These are phyloP conservation scores for Hylia prasina DNA, from an alignment of 2,113 vertebrate species.

Conservation along the genomic window DNA sequence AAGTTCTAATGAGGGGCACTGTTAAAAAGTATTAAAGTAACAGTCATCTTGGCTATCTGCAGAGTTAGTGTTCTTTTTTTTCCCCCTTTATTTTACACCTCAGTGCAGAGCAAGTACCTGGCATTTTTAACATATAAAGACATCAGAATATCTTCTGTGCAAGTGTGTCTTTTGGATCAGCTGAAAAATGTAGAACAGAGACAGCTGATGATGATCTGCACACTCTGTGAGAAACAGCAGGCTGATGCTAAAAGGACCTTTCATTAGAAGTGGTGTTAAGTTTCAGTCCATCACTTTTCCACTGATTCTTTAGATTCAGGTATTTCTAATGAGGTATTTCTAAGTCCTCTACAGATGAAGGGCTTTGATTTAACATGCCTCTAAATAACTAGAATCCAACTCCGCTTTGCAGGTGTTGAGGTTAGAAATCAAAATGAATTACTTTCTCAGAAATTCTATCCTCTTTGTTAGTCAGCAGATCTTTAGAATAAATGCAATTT, in stretches of 20 bases:
- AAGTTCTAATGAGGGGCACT: neutral
- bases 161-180: neutral
- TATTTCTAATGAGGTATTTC: neutral
- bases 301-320: neutral
- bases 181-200: neutral
- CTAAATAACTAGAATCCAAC: neutral
- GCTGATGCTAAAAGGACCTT: neutral
- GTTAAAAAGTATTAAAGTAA: neutral
- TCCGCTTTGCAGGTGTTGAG: neutral
- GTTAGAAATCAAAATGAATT: neutral
- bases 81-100: slow-evolving; percentile 15
- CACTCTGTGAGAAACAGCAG: neutral
- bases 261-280: neutral
- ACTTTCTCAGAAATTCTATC: neutral
- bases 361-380: neutral
- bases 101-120: neutral
- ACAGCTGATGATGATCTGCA: neutral
- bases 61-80: neutral
- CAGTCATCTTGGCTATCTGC: slow-evolving; percentile 30
- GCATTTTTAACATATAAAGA: too few relatives aligned
- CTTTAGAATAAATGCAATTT: neutral
- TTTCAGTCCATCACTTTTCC: neutral
- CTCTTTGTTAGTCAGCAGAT: neutral
- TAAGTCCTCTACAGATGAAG: neutral
- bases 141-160: neutral